phyloP scores from a whole-genome alignment of 2,113 vertebrate genomes.

The Butorides virescens region DNA sequence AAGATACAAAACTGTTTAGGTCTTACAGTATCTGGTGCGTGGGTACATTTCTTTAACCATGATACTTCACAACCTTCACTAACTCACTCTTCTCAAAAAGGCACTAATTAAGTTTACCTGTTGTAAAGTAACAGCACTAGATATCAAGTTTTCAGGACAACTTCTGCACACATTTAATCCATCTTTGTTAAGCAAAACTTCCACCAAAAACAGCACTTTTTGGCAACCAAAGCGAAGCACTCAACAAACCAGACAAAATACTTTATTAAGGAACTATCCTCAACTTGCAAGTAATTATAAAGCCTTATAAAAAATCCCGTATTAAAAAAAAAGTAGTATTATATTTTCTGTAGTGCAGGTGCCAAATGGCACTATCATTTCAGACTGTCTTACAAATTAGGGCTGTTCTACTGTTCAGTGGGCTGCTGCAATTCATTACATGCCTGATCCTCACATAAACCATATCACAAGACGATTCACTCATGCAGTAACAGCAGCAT shows the following conservation, averaged over 20 bases:
- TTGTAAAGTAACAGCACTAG: neutral
- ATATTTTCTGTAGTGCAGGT: neutral
- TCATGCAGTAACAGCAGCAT: neutral
- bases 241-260: neutral
- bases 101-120: neutral
- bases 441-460: neutral
- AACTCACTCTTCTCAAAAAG: neutral
- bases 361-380: neutral
- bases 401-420: neutral
- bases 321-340: neutral
- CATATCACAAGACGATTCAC: accelerated
- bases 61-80: neutral
- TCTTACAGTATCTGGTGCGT: neutral
- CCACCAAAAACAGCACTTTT: neutral
- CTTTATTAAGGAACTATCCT: neutral
- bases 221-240: neutral
- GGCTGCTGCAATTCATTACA: neutral
- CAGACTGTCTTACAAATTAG: neutral
- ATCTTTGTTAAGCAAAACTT: neutral
- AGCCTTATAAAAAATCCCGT: neutral
- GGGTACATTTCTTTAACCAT: neutral
- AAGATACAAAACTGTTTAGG: neutral
- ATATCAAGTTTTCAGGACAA: neutral
- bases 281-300: neutral
- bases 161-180: neutral